Base-by-base conservation (phyloP, 2,113 vertebrate genomes). In the Electrona antarctica region DNA sequence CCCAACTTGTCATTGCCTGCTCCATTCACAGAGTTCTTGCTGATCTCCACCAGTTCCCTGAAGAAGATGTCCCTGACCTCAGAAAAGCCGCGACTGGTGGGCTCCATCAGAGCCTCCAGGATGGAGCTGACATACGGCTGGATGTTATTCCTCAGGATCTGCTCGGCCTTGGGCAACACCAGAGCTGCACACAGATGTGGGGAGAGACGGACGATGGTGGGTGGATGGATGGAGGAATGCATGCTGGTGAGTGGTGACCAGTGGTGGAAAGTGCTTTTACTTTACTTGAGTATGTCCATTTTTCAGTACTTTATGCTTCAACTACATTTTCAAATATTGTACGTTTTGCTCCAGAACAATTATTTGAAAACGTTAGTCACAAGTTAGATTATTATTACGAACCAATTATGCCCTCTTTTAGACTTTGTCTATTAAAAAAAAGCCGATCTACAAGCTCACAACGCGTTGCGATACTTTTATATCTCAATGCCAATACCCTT, bases 91-190 rank as follows among this genome's bases (percentile, higher is more conserved):
- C 97, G 93, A 89, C 97, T 99, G 0, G 96, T 98, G 82, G 97
- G 97, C 59, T 94, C 93, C 98, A 99, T 99, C 88, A 99, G 91
- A 7, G 96, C 97, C 56, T 99, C 98, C 88, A 99, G 93, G 90
- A 99, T 98, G 87, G 97, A 99, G 45, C 90, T 83, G 90, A 99
- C 95, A 83, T 97, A 97, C 14, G 98, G 96, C 90, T 98, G 95
- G 28, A 99, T 87, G 0, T 93, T 97, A 83, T 92, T 94, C 69
- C 94, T 94, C 46, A 99, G 94, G 0, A 97, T 94, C 61, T 97
- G 79, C 83, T 99, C 97, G 0, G 95, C 95, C 82, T 96, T 97
- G 71, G 97, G 96, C 41, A 96, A 80, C 69, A 98, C 95, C 0
- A 95, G 90, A 0, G 92, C 97, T 99, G 90, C 15, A 3, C 6